phyloP scores from a whole-genome alignment of 2,888 invertebrate genomes.

The Antitype chi region DNA sequence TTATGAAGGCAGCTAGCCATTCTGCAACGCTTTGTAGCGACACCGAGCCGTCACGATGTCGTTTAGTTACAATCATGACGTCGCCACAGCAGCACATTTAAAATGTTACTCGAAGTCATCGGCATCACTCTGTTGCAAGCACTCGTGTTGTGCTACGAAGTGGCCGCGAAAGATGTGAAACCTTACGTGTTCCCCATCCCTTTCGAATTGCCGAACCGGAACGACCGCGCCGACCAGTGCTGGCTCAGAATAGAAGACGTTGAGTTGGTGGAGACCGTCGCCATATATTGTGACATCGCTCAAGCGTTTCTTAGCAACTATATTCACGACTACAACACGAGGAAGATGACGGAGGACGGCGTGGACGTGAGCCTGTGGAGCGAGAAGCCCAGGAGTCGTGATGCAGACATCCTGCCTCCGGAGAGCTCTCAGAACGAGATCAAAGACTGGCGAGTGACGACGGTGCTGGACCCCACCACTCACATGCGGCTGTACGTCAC shows the following conservation, averaged over 20 bases:
- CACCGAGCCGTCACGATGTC: conserved; percentile 77
- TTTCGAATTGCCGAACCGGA: conserved; percentile 83
- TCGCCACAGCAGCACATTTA: conserved; percentile 82
- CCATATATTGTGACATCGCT: conserved; percentile 81
- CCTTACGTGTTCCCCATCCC: conserved; percentile 82
- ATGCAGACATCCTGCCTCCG: conserved; percentile 70
- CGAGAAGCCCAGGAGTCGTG: conserved; percentile 76
- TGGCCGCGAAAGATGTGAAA: conserved; percentile 69
- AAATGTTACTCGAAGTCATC: conserved; percentile 84
- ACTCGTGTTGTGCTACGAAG: conserved; percentile 68
- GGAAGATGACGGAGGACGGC: conserved; percentile 83
- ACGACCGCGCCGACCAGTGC: conserved; percentile 86
- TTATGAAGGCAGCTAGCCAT: conserved; percentile 79
- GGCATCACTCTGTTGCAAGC: conserved; percentile 67
- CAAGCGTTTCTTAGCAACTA: conserved; percentile 80
- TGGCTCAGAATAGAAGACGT: conserved; percentile 86
- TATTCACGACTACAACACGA: conserved; percentile 84
- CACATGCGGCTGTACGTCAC: conserved; percentile 82
- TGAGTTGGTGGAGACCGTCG: conserved; percentile 82
- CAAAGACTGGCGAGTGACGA: conserved; percentile 82
- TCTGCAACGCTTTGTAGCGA: conserved; percentile 80
- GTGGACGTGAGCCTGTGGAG: conserved; percentile 84
- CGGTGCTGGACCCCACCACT: conserved; percentile 82
- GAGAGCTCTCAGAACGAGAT: conserved; percentile 67
- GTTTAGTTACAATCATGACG: conserved; percentile 86